These are phyloP conservation scores for Theristicus caerulescens DNA, from an alignment of 2,113 vertebrate species.

Conservation along the genomic window DNA sequence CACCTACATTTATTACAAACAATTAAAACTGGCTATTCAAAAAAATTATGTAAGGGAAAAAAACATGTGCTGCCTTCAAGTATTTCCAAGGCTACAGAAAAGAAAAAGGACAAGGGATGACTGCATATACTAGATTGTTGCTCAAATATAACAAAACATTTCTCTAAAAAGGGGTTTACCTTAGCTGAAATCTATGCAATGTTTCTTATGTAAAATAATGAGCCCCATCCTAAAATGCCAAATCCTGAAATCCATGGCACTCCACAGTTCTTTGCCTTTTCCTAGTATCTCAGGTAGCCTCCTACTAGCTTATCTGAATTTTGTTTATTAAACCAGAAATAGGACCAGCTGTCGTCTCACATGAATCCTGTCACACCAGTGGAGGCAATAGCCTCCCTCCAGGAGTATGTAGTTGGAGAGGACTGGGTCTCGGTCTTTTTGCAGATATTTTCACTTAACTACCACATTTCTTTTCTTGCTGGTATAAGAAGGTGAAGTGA, in stretches of 20 bases:
- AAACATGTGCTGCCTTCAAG: background rate
- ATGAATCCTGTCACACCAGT: background rate
- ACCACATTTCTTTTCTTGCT: background rate
- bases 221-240: background rate
- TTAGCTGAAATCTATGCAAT: background rate
- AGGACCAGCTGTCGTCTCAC: background rate
- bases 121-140: background rate
- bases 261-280: background rate
- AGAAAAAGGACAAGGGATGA: background rate
- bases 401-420: background rate
- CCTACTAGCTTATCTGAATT: background rate
- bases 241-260: background rate
- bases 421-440: background rate
- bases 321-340: background rate
- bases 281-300: background rate
- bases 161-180: background rate
- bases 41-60: background rate
- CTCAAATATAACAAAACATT: background rate
- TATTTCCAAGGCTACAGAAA: background rate
- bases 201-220: background rate
- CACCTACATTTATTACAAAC: background rate
- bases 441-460: background rate
- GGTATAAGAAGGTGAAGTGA: background rate
- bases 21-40: background rate
- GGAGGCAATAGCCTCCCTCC: background rate